Evolutionary conservation across 2,888 invertebrate genomes (phyloP).

Genomic region (Nematopogon swammerdamellus): DNA sequence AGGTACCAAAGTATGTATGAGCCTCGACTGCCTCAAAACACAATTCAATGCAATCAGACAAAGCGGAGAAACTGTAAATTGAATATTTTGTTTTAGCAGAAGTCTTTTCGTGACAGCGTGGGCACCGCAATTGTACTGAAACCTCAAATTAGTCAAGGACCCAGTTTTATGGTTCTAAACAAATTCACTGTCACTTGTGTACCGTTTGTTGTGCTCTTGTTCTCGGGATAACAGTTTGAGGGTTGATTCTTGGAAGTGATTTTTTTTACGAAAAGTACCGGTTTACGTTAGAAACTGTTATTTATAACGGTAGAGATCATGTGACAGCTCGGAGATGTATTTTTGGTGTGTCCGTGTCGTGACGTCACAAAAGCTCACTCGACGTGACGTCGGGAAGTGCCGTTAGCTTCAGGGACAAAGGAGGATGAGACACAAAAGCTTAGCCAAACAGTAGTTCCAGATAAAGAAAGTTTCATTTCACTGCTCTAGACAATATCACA

Average conservation of each 20-base stretch:
- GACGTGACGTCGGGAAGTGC: slow-evolving; percentile 24
- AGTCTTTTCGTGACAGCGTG: neutral
- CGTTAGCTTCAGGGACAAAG: slow-evolving; percentile 35
- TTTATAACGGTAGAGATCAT: slow-evolving; percentile 26
- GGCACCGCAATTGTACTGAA: slow-evolving; percentile 17
- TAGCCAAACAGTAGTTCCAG: slow-evolving; percentile 40
- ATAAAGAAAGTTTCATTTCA: neutral
- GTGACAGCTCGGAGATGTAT: slow-evolving; percentile 43
- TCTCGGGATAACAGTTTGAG: neutral
- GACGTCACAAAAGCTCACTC: slow-evolving; percentile 34
- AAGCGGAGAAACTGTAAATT: no score
- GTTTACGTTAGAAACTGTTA: slow-evolving; percentile 51
- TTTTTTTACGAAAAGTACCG: slow-evolving; percentile 37
- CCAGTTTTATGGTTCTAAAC: slow-evolving; percentile 3
- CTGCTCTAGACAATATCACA: neutral
- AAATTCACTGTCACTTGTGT: neutral
- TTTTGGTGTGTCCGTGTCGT: slow-evolving; percentile 33
- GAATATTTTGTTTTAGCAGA: no score
- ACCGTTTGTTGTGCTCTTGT: neutral
- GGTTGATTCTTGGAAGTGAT: slow-evolving; percentile 29
- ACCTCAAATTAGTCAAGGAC: slow-evolving; percentile 46
- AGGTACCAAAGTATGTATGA: no score
- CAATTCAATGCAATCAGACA: no score
- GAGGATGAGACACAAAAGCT: slow-evolving; percentile 27
- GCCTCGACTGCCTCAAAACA: no score